phyloP scores from a whole-genome alignment of 2,113 vertebrate genomes.

The Arizona elegans region DNA sequence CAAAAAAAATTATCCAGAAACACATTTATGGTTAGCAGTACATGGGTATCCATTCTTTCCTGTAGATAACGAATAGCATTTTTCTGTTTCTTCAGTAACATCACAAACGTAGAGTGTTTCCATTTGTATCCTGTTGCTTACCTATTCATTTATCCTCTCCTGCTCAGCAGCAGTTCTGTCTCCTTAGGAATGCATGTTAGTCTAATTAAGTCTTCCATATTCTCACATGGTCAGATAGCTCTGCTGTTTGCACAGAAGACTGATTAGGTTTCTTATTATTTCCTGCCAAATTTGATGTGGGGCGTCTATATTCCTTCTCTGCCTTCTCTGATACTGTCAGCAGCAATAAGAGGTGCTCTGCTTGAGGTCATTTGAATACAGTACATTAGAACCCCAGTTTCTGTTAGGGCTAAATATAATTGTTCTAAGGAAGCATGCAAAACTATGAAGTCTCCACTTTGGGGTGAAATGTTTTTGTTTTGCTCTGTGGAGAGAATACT shows the following conservation, averaged over 20 bases:
- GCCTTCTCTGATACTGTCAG: neutral
- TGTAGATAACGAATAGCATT: neutral
- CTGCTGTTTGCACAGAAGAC: slow-evolving; percentile 5
- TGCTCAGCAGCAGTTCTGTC: neutral
- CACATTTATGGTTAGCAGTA: neutral
- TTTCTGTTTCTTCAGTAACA: neutral
- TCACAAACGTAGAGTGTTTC: neutral
- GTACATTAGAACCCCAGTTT: neutral
- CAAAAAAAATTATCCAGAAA: neutral
- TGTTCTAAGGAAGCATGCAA: neutral
- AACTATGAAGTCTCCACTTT: neutral
- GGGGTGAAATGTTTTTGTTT: slow-evolving; percentile 4
- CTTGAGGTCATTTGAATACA: slow-evolving; percentile 1
- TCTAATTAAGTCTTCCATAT: slow-evolving; percentile 14
- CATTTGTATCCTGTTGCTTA: neutral
- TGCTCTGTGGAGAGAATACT: slow-evolving; percentile 8
- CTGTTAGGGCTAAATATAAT: neutral
- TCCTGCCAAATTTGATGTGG: slow-evolving; percentile 1
- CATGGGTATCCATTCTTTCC: neutral
- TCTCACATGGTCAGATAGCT: neutral
- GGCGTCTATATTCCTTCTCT: neutral
- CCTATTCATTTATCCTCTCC: neutral
- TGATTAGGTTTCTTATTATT: neutral
- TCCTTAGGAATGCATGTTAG: neutral
- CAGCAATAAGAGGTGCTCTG: neutral